Percentiles rank a stretch among this genome's conserved stretches.
Evolutionary conservation across 30 jellyfish, hydroid and myxozoan species (phyloP).

Genomic region (Hydra vulgaris): DNA sequence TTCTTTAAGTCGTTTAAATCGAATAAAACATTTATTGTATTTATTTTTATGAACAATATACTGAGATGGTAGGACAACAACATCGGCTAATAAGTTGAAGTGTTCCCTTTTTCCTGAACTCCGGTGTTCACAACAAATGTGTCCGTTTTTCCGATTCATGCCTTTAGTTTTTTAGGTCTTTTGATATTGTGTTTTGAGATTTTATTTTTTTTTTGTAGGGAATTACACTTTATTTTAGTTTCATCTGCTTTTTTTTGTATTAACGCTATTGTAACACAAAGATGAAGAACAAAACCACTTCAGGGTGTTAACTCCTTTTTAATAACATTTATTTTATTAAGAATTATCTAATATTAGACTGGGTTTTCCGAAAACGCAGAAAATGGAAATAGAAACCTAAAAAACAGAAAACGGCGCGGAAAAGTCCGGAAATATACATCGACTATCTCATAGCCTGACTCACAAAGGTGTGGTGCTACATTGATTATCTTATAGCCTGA

Average conservation of each 20-base stretch:
- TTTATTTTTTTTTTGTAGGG: constrained; percentile 22
- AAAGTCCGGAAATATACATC: no score
- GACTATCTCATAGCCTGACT: no score
- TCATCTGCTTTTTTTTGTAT: neutral
- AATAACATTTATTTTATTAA: no score
- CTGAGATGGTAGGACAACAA: neutral
- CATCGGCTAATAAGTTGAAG: neutral
- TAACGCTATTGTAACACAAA: constrained; percentile 11
- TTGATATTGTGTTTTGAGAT: constrained; percentile 24
- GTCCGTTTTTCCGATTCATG: constrained; percentile 34
- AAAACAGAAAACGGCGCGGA: no score
- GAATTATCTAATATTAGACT: no score
- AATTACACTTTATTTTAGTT: constrained; percentile 6
- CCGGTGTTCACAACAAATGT: constrained; percentile 32
- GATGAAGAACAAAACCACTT: constrained; percentile 25
- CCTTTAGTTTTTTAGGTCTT: constrained; percentile 15
- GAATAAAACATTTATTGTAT: no score
- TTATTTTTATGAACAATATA: neutral
- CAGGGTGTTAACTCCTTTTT: neutral
- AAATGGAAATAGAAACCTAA: no score
- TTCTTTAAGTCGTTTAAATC: no score
- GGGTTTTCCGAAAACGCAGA: no score
- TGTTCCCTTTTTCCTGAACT: constrained; percentile 16
- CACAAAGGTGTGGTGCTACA: no score
- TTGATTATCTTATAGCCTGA: no score